Conservation (phyloP, 2,113 vertebrate genomes). For the Syrrhaptes paradoxus region DNA sequence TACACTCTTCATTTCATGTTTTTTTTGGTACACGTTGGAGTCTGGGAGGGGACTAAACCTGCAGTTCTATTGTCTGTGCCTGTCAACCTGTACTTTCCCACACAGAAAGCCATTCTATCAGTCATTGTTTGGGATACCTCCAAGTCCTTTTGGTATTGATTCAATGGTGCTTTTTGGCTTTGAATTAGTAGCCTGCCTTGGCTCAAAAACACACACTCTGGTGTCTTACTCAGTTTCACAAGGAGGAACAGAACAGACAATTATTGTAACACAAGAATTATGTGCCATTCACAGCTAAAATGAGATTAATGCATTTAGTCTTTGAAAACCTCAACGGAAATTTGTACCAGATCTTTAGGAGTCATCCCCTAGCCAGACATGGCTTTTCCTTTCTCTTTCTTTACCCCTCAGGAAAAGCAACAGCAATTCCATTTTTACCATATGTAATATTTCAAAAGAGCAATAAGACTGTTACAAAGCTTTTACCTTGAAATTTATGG, state of each 20-base stretch:
- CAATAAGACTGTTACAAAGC: neutral
- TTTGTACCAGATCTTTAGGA: neutral
- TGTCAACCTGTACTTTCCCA: neutral
- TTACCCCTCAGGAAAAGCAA: neutral
- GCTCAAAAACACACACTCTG: neutral
- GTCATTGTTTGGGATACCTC: neutral
- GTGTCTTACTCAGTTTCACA: neutral
- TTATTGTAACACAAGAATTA: neutral
- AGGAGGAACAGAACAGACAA: neutral
- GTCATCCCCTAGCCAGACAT: neutral
- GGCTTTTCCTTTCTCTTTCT: neutral
- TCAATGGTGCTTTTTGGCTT: neutral
- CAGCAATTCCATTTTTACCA: neutral
- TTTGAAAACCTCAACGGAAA: neutral
- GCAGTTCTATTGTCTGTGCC: neutral
- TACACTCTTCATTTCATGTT: neutral
- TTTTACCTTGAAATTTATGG: neutral
- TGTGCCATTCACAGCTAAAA: neutral
- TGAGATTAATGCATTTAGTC: neutral
- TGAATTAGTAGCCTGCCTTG: neutral
- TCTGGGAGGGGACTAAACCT: neutral
- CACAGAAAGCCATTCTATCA: neutral
- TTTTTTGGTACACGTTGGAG: neutral
- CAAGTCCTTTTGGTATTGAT: conserved; percentile 1
- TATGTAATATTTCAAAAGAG: neutral